A percentile compares a stretch with the other conserved stretches of the same genome.
Evolutionary conservation across 2,113 vertebrate species (phyloP).

Genomic region (Parotia lawesii): DNA sequence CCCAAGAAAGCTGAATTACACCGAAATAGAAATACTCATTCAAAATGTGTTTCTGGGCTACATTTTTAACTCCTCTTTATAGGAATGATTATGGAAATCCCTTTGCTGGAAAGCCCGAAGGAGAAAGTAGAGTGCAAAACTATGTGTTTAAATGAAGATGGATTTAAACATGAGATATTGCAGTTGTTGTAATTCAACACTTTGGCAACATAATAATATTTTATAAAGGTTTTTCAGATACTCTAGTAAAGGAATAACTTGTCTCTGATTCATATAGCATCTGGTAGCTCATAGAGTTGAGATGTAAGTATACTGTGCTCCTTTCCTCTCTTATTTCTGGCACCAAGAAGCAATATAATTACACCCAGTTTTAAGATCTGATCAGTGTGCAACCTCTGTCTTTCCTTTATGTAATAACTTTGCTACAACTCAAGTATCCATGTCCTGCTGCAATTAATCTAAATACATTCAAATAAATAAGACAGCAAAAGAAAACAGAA

Average conservation of each 20-base stretch:
- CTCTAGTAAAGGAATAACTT: constrained; percentile 25
- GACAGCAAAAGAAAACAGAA: background rate
- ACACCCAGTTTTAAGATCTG: background rate
- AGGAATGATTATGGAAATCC: constrained; percentile 63
- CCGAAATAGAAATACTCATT: constrained; percentile 45
- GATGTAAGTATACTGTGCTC: background rate
- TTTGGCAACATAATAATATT: constrained; percentile 59
- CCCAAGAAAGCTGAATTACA: constrained; percentile 54
- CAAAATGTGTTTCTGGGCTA: constrained; percentile 41
- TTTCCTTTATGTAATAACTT: background rate
- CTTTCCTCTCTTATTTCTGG: background rate
- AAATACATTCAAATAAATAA: constrained; percentile 2
- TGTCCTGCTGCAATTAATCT: background rate
- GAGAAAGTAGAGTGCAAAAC: constrained; percentile 47
- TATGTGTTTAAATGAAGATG: constrained; percentile 64
- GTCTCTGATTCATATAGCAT: constrained; percentile 16
- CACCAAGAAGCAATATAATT: background rate
- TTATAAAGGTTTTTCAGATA: constrained; percentile 4
- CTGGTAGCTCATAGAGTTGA: constrained; percentile 10
- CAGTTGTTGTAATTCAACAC: constrained; percentile 61
- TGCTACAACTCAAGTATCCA: background rate
- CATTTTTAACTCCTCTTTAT: constrained; percentile 57
- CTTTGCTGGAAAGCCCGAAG: constrained; percentile 40
- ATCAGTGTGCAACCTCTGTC: background rate
- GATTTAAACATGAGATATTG: constrained; percentile 59